Base-by-base conservation (phyloP, 2,888 invertebrate genomes). In the Digitonthophagus gazella region DNA sequence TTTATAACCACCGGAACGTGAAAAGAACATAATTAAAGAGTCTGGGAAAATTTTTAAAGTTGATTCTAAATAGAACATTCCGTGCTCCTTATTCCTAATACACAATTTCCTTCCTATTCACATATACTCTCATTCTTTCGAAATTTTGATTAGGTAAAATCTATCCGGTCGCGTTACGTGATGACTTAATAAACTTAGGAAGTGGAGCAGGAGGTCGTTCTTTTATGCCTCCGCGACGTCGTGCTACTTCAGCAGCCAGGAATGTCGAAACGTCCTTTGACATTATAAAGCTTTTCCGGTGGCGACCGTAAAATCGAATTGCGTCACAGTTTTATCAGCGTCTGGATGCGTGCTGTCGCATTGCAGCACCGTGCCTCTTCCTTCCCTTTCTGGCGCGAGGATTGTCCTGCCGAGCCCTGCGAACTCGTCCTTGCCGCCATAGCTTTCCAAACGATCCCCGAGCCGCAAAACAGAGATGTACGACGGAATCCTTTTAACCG, bases 391-490 rank as follows among this genome's bases (percentile, higher is more conserved):
- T 44, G 28, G 28, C 28, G 6, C 28, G 28, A 44, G 28, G 28
- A 44, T 44, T 44, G 28, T 11, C 28, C 28, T 44, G 11, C 28
- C 28, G n/a, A n/a, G 28, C 28, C 28, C 6, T 5, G 28, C 28
- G 8, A 22, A 6, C 3, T 44, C 28, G 28, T 44, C 28, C 28
- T 44, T 44, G 3, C 28, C 11, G 28, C 28, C 28, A 8, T 11
- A 5, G 20, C 61, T 61, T 61, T 61, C 61, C n/a, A 61, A 61
- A 61, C 20, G 61, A n/a, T 61, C 61, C 61, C 20, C 61, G 61
- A 16, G 61, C 19, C 61, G 61, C 61, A 19, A 61, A 61, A 61
- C n/a, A n/a, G 61, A 61, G 18, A 61, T 20, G n/a, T 61, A 61
- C 20, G 61, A 61, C 16, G 61, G 20, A 61, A 61, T 61, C 61